Evolutionary conservation across 2,113 vertebrate species (phyloP).

Genomic region (Nestor notabilis): DNA sequence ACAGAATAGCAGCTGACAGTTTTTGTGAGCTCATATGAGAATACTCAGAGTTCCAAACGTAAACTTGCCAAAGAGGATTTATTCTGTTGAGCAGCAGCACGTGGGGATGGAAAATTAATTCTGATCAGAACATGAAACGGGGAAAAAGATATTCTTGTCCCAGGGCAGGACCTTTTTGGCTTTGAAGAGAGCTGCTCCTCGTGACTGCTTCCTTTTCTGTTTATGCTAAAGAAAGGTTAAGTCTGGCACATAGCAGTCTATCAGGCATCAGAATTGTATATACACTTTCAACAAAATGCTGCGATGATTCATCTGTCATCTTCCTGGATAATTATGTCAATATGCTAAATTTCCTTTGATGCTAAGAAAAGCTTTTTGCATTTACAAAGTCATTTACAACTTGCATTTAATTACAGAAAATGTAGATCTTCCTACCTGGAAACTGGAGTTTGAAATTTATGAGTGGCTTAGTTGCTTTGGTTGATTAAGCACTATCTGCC

Average conservation of each 20-base stretch:
- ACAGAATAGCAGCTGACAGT: not conserved
- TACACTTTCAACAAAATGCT: not conserved
- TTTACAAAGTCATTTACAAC: not conserved
- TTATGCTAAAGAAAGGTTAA: not conserved
- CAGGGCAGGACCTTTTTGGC: not conserved
- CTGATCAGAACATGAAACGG: not conserved
- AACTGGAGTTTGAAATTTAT: not conserved
- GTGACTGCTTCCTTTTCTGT: not conserved
- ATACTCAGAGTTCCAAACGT: not conserved
- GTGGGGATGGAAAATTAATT: not conserved
- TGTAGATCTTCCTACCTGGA: not conserved
- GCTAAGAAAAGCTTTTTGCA: not conserved
- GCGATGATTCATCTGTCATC: conserved; percentile 32
- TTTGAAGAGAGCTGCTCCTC: not conserved
- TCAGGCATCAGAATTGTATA: not conserved
- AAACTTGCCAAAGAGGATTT: not conserved
- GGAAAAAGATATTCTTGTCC: not conserved
- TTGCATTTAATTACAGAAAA: not conserved
- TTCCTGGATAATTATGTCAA: conserved; percentile 20
- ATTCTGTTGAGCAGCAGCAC: not conserved
- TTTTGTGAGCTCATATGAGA: fast-evolving
- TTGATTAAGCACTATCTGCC: not conserved
- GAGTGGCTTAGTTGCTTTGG: not conserved
- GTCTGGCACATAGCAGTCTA: not conserved
- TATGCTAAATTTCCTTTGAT: not conserved